These are phyloP conservation scores for Myiagra hebetior DNA, from an alignment of 2,113 vertebrate species.

Conservation along the genomic window DNA sequence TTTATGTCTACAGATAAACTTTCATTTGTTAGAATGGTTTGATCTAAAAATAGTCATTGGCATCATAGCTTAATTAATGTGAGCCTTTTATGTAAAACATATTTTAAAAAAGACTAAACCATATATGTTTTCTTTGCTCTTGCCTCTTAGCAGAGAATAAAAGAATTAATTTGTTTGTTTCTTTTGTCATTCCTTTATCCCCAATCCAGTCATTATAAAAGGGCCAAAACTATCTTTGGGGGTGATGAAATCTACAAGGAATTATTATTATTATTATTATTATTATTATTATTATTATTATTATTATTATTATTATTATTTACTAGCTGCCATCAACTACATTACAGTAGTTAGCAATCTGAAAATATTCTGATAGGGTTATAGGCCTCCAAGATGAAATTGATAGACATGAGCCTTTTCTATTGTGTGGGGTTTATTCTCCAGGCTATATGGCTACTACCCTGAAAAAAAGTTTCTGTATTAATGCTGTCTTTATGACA, in stretches of 20 bases:
- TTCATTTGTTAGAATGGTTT: conserved; percentile 26
- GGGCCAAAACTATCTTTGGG: conserved; percentile 55
- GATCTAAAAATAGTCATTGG: conserved; percentile 7
- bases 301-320: conserved; percentile 9
- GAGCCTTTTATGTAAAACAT: background rate
- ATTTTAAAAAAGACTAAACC: background rate
- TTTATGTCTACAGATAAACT: background rate
- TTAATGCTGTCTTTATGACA: background rate
- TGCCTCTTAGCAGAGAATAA: conserved; percentile 39
- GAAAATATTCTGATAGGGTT: conserved; percentile 29
- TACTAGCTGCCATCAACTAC: conserved; percentile 41
- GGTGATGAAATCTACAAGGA: conserved; percentile 68
- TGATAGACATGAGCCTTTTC: conserved; percentile 31
- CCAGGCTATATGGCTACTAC: conserved; percentile 41
- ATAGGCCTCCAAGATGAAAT: conserved; percentile 40
- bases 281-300: conserved; percentile 42
- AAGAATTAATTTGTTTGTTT: conserved; percentile 55
- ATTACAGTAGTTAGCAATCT: conserved; percentile 52
- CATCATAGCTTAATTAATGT: conserved; percentile 59
- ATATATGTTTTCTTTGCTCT: conserved; percentile 36
- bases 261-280: conserved; percentile 46
- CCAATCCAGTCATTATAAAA: conserved; percentile 63
- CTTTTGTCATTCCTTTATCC: conserved; percentile 30
- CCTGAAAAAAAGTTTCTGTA: conserved; percentile 26
- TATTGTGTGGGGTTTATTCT: conserved; percentile 46